These are phyloP conservation scores for Dinomys branickii DNA, from an alignment of 2,113 vertebrate genomes.

Conservation along the genomic window DNA sequence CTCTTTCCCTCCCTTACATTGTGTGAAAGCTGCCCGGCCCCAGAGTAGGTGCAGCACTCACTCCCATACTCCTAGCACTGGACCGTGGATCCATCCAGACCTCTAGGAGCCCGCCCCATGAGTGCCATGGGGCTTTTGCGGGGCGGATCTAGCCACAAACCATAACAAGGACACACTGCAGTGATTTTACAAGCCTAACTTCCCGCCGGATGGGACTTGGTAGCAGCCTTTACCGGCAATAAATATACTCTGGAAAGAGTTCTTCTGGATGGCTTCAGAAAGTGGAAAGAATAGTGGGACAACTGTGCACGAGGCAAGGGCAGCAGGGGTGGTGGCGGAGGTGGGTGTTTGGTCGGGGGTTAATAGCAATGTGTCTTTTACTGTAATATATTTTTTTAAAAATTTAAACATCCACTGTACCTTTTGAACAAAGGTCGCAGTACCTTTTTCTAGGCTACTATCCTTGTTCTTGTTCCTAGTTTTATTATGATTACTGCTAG, in stretches of 20 bases:
- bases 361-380: background rate
- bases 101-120: too few species aligned
- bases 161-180: background rate
- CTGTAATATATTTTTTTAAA: background rate
- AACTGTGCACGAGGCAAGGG: background rate
- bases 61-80: too few species aligned
- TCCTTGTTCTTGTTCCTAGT: background rate
- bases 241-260: background rate
- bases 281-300: background rate
- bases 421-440: background rate
- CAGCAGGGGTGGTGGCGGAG: background rate
- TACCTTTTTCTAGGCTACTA: background rate
- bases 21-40: too few species aligned
- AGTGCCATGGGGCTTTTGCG: too few species aligned
- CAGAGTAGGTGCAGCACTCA: too few species aligned
- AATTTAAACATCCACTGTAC: background rate
- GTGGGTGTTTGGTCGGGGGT: background rate
- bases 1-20: too few species aligned
- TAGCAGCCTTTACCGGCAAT: background rate
- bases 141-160: too few species aligned
- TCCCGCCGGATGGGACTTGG: background rate
- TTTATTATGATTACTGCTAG: background rate
- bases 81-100: too few species aligned
- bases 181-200: background rate
- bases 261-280: background rate